phyloP scores from a whole-genome alignment of 2,113 vertebrate species.

The Pedetes capensis region DNA sequence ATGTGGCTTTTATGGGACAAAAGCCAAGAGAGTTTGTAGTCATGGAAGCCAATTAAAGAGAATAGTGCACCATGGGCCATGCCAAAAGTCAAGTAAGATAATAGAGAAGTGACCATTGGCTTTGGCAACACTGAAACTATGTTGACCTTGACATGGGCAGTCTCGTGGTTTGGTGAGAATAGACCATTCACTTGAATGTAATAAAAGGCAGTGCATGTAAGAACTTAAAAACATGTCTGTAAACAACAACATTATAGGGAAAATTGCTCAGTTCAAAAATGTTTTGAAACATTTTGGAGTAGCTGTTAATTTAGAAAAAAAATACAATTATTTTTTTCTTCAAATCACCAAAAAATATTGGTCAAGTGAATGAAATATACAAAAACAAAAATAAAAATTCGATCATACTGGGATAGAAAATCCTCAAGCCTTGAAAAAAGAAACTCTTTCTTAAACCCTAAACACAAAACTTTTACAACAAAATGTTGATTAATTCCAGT shows the following conservation, averaged over 20 bases:
- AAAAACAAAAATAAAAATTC: neutral
- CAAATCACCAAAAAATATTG: neutral
- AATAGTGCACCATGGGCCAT: too few species aligned
- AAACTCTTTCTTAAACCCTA: neutral
- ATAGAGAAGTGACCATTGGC: neutral
- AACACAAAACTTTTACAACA: neutral
- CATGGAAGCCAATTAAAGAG: neutral
- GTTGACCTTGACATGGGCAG: neutral
- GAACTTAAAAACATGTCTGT: neutral
- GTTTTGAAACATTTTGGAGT: neutral
- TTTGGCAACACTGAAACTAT: neutral
- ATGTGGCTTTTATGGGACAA: too few species aligned
- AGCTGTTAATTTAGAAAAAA: neutral
- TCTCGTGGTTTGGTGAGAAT: neutral
- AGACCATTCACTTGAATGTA: neutral
- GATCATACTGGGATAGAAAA: neutral
- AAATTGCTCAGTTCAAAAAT: neutral
- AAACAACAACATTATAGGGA: neutral
- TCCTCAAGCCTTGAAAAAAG: neutral
- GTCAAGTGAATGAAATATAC: neutral
- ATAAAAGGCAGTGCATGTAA: neutral
- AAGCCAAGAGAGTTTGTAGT: neutral
- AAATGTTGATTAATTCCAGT: constrained; percentile 23
- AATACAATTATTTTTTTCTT: too few species aligned
- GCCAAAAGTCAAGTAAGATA: neutral